Evolutionary conservation across 2,113 vertebrate species (phyloP), one percentile per base, ranked within the genome.

Genomic region (Gymnarchus niloticus): DNA sequence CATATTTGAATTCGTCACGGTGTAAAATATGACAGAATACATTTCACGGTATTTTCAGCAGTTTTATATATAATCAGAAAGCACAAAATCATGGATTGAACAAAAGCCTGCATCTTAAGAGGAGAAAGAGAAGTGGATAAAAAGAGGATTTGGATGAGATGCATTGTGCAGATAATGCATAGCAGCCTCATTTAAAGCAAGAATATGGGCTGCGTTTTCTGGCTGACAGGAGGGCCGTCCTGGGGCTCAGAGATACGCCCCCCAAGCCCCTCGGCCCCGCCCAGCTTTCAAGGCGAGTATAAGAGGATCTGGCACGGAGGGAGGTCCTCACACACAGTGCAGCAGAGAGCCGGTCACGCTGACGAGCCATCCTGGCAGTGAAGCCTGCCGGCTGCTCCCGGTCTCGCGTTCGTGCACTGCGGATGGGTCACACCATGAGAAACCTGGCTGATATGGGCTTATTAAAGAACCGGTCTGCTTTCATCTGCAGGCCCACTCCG

Each of bases 401-500:
- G 41, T 48, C 25, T n/a, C 49, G 80, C 25, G 49, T 9, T 52
- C 80, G 33, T 12, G 37, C 56, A 25, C 46, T 23, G 54, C 76
- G 82, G 46, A 87, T 87, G 83, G 86, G 86, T 87, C 86, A 87
- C 81, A 87, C 86, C 56, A 87, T 87, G 86, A 87, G 76, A 41
- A 87, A 84, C 83, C 69, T 87, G 49, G 46, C 86, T 84, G 86
- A 84, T n/a, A 87, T 87, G 86, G 86, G 86, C 73, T 87, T 87
- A 44, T 54, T 87, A 44, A 87, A 87, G 83, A 87, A 87, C 77
- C 61, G 56, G n/a, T 87, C 56, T 89, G 51, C 85, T 88, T 89
- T 88, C n/a, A 12, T 86, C 87, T 51, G 1, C 91, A 98, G 97
- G 88, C 97, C 96, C 0, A 89, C 93, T 84, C 92, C 93, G 0